phyloP scores from a whole-genome alignment of 2,888 invertebrate genomes.

The Orthosia cruda region DNA sequence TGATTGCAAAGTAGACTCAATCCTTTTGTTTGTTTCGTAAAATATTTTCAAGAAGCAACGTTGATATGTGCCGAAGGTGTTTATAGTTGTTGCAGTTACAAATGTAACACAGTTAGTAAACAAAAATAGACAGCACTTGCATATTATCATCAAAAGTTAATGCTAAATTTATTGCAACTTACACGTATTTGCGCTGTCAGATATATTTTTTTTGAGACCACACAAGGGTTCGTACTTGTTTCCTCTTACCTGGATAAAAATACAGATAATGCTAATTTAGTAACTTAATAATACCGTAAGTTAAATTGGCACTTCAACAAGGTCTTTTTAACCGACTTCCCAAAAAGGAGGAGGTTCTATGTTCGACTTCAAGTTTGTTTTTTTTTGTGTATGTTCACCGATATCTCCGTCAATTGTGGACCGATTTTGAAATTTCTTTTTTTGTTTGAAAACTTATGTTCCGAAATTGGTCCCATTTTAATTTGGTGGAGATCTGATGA shows the following conservation, averaged over 20 bases:
- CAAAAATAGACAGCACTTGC: background rate
- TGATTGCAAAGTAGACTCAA: no score
- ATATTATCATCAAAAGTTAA: background rate
- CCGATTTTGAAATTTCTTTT: no score
- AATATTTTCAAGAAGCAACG: background rate
- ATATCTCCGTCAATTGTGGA: no score
- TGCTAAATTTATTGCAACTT: background rate
- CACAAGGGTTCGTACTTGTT: background rate
- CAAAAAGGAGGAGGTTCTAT: no score
- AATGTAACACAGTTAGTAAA: background rate
- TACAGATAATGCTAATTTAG: slow-evolving; percentile 16
- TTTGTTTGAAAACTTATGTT: no score
- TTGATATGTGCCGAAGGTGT: no score
- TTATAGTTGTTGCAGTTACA: background rate
- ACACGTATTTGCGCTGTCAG: background rate
- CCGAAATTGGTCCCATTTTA: no score
- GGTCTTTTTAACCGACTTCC: no score
- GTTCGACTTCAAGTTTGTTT: no score
- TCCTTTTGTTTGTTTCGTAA: background rate
- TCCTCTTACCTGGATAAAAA: background rate
- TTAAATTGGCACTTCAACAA: background rate
- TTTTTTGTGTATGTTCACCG: no score
- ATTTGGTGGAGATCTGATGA: no score
- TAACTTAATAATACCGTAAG: background rate
- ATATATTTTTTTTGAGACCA: background rate